Evolutionary conservation across 2,888 invertebrate genomes (phyloP), one percentile per base, ranked within the genome.

Genomic region (Drosophila seclusa): DNA sequence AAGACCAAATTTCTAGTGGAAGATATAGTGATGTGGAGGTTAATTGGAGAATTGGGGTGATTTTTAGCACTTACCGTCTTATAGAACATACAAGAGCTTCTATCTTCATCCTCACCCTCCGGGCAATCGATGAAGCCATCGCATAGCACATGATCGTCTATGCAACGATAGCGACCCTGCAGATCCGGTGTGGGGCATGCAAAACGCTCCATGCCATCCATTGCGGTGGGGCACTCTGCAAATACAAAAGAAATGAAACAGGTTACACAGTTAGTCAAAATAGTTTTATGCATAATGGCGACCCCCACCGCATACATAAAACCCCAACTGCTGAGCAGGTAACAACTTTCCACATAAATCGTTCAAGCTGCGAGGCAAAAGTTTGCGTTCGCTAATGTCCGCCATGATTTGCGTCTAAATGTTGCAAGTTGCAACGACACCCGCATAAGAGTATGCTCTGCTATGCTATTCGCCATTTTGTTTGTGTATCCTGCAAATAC

Each of bases 101-200:
- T 94, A 92, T 98, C 97, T 93, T 98, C 98, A 93, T 98, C 98
- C 93, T 98, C 98, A 73, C 97, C 97, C 86, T 96, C 96, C 73
- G 98, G 98, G 94, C 98, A 98, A 95, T 98, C 98, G 92, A 97
- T 96, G 94, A 98, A 98, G 79, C 98, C 98, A 93, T 98, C 98
- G 94, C 98, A 98, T 66, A 98, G 95, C 85, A 97, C 97, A 94
- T 98, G 98, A 94, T 98, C 98, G 94, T 98, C 98, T 94, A 98
- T 98, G 94, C 98, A 98, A 90, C 97, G 96, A 94, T 98, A 98
- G 90, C 98, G 95, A 76, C 98, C 98, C 94, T 97, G 97, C 83
- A 96, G 94, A 94, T 98, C 98, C 29, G 98, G 97, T 78, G 97
- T 97, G 55, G 98, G 98, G 93, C 98, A 98, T 71, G 98, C 98